phyloP scores from a whole-genome alignment of 1,140 invertebrate genomes.

The Philaenus spumarius region DNA sequence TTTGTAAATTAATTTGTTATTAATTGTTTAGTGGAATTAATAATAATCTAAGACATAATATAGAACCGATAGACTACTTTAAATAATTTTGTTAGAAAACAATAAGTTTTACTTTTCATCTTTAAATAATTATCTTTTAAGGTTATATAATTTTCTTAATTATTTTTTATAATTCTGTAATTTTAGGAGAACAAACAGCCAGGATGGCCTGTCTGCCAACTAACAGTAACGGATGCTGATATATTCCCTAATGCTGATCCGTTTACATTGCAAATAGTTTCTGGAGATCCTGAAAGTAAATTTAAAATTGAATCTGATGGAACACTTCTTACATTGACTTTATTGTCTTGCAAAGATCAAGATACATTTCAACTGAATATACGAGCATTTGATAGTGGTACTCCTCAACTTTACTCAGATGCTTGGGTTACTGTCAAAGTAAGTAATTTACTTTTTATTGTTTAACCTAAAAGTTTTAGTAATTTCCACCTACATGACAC shows the following conservation, averaged over 20 bases:
- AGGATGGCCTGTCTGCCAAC: slow-evolving; percentile 71
- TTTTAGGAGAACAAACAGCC: slow-evolving; percentile 73
- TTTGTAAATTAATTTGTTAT: too few species aligned
- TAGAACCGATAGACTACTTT: too few species aligned
- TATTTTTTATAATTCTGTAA: slow-evolving; percentile 3
- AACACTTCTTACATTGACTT: slow-evolving; percentile 72
- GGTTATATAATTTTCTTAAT: too few species aligned
- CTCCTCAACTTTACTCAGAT: slow-evolving; percentile 80
- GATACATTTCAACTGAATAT: slow-evolving; percentile 78
- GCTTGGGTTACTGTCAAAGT: slow-evolving; percentile 73
- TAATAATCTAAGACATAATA: too few species aligned
- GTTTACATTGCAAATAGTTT: slow-evolving; percentile 83
- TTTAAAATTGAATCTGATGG: slow-evolving; percentile 84
- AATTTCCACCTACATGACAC: too few species aligned
- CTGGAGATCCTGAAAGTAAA: slow-evolving; percentile 76
- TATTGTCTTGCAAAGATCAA: slow-evolving; percentile 79
- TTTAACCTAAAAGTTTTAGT: too few species aligned
- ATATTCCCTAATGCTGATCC: slow-evolving; percentile 77
- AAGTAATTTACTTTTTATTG: not conserved
- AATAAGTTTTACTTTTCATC: too few species aligned
- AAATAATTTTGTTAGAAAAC: too few species aligned
- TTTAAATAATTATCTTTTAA: too few species aligned
- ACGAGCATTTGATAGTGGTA: slow-evolving; percentile 90
- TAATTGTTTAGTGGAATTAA: too few species aligned
- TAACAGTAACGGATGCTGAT: slow-evolving; percentile 82